Conservation (phyloP, 2,797 vertebrate genomes). For the Gouania willdenowi region DNA sequence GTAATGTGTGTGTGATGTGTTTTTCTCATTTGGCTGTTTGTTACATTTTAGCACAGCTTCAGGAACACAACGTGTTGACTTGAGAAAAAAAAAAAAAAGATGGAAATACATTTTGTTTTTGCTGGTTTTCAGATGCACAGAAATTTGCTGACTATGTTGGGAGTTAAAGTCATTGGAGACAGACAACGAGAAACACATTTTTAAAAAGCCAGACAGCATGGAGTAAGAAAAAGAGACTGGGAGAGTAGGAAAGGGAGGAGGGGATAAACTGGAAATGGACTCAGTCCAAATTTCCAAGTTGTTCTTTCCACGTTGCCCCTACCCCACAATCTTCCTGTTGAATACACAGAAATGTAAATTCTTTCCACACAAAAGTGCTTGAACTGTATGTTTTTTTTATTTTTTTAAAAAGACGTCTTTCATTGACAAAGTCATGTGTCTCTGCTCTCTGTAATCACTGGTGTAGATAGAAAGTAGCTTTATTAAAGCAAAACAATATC, state of each 20-base stretch:
- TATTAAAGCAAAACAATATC: conserved; percentile 13
- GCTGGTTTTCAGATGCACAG: conserved; percentile 52
- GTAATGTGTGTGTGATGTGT: conserved; percentile 45
- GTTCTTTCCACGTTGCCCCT: conserved; percentile 11
- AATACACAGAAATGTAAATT: conserved; percentile 66
- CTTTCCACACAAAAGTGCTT: conserved; percentile 65
- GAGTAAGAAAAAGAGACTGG: conserved; percentile 33
- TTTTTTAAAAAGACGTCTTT: conserved; percentile 30
- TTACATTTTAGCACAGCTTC: conserved; percentile 48
- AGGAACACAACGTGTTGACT: conserved; percentile 30
- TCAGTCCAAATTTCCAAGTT: conserved; percentile 62
- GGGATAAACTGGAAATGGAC: conserved; percentile 53
- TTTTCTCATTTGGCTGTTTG: conserved; percentile 56
- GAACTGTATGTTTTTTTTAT: conserved; percentile 55
- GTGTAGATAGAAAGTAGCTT: conserved; percentile 27
- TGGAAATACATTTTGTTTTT: conserved; percentile 48
- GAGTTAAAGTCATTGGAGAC: conserved; percentile 44
- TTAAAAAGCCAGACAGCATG: conserved; percentile 54
- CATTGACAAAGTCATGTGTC: conserved; percentile 42
- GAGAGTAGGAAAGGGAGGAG: conserved; percentile 5
- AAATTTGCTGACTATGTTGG: conserved; percentile 56
- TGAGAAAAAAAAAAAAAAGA: conserved; percentile 4
- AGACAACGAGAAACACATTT: conserved; percentile 72
- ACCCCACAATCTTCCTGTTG: conserved; percentile 28
- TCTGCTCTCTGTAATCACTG: conserved; percentile 38